Evolutionary conservation across 2,113 vertebrate species (phyloP).

Genomic region (Redunca redunca): DNA sequence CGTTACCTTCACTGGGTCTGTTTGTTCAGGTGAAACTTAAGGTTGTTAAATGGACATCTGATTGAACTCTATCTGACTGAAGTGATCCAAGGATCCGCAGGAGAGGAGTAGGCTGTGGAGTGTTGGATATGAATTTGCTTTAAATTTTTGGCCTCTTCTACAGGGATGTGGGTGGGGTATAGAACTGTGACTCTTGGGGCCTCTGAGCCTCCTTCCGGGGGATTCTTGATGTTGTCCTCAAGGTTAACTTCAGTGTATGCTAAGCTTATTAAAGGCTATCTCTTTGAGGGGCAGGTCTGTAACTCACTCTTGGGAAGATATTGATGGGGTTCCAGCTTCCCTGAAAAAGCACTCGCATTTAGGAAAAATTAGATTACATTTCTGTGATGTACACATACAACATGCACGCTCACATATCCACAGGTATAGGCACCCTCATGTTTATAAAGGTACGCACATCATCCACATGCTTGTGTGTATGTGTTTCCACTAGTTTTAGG

Average conservation of each 20-base stretch:
- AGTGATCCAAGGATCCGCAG: not conserved
- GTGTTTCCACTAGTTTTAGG: conserved; percentile 5
- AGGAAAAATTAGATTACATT: not conserved
- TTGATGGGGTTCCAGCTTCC: not conserved
- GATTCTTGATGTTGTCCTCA: not conserved
- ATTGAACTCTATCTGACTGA: not conserved
- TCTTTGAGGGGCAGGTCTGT: not conserved
- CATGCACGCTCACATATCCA: not conserved
- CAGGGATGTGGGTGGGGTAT: rapidly evolving
- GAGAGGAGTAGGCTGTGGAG: not conserved
- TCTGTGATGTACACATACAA: not conserved
- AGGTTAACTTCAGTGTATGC: not conserved
- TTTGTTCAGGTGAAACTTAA: not conserved
- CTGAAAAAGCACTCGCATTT: not conserved
- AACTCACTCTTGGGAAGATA: not conserved
- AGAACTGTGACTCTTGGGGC: not conserved
- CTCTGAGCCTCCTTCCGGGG: not conserved
- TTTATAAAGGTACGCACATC: not conserved
- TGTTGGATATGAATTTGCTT: not conserved
- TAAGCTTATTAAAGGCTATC: not conserved
- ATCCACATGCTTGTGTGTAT: not conserved
- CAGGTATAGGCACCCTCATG: not conserved
- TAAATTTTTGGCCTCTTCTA: not conserved
- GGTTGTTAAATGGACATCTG: not conserved
- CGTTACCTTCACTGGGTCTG: not conserved